Conservation (phyloP, 2,797 vertebrate species). For the Crenuchus spilurus region DNA sequence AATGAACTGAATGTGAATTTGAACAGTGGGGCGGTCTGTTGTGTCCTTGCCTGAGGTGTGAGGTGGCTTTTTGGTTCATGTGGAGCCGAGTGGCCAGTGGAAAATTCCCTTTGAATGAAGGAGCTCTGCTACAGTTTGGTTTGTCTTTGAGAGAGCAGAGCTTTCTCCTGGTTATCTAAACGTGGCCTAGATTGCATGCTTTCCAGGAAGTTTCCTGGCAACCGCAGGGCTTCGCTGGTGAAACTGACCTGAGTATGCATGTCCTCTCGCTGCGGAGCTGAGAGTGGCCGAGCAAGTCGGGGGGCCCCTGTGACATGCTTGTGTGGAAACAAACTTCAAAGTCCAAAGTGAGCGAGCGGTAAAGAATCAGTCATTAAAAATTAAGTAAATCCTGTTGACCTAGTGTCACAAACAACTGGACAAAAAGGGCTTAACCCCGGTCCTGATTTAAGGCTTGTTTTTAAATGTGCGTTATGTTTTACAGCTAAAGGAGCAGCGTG, state of each 20-base stretch:
- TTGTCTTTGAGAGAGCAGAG: conserved; percentile 30
- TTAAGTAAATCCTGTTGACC: neutral
- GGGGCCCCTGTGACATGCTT: neutral
- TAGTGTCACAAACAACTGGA: neutral
- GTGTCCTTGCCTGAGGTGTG: too few relatives aligned
- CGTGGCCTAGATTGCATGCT: conserved; percentile 74
- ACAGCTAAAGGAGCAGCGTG: too few relatives aligned
- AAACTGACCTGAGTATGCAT: conserved; percentile 19
- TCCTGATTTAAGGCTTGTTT: too few relatives aligned
- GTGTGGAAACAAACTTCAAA: neutral
- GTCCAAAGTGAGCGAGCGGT: neutral
- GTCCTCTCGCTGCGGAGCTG: neutral
- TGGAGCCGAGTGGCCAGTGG: neutral
- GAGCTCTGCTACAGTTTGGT: conserved; percentile 24
- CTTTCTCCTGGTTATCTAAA: conserved; percentile 69
- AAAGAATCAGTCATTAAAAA: neutral
- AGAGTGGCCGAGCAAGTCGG: conserved; percentile 8
- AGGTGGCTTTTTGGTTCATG: neutral
- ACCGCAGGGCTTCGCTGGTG: conserved; percentile 52
- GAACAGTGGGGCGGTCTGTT: neutral
- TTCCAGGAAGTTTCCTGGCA: conserved; percentile 77
- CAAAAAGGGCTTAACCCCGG: neutral
- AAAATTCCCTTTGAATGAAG: conserved; percentile 20
- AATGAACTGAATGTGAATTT: neutral
- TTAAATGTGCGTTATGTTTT: too few relatives aligned